Evolutionary conservation across 2,113 vertebrate species (phyloP).

Genomic region (Chloroceryle aenea): DNA sequence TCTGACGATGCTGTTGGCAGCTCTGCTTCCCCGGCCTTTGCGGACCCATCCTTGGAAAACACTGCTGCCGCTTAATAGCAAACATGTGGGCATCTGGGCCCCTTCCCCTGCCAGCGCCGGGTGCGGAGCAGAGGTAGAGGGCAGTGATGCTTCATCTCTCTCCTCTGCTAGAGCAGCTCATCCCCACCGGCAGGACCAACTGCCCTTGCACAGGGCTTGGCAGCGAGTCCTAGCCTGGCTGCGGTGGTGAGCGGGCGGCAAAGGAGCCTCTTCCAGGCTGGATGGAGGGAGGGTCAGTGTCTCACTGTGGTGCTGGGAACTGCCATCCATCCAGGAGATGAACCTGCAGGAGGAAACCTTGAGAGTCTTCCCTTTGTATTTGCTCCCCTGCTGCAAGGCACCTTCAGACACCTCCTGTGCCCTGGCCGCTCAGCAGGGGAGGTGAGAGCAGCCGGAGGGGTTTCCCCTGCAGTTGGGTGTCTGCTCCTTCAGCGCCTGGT

Average conservation of each 20-base stretch:
- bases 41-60: background rate
- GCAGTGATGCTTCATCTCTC: background rate
- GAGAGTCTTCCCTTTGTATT: background rate
- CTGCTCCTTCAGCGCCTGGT: background rate
- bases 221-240: background rate
- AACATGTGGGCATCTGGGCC: background rate
- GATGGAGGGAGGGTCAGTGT: background rate
- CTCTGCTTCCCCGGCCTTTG: conserved; percentile 13
- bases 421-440: too few species aligned
- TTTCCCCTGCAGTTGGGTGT: background rate
- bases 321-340: background rate
- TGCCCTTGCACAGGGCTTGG: background rate
- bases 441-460: background rate
- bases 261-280: background rate
- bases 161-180: background rate
- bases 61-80: background rate
- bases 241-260: background rate
- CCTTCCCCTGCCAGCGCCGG: background rate
- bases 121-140: background rate
- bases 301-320: background rate
- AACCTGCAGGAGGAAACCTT: background rate
- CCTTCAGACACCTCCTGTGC: background rate
- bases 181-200: background rate
- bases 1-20: conserved; percentile 28
- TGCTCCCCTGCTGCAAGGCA: rapidly evolving